phyloP scores from a whole-genome alignment of 2,797 vertebrate species.

The Tenualosa ilisha region DNA sequence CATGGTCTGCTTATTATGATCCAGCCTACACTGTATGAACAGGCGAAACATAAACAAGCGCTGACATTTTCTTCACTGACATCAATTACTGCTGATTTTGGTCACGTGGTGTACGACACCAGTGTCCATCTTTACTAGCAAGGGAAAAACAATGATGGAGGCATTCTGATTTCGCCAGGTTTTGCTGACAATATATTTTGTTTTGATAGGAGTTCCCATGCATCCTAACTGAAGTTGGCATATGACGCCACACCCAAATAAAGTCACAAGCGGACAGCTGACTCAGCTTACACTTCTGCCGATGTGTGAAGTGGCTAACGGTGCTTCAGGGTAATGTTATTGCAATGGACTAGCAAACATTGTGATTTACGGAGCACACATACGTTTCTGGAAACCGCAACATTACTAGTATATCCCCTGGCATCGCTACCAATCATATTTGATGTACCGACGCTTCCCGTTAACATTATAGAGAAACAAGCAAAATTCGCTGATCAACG shows the following conservation, averaged over 20 bases:
- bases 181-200: neutral
- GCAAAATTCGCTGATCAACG: neutral
- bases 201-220: neutral
- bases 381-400: neutral
- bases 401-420: no score
- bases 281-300: slow-evolving; percentile 3
- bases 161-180: neutral
- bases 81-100: neutral
- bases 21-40: neutral
- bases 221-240: neutral
- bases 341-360: neutral
- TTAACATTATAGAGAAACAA: neutral
- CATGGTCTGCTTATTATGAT: neutral
- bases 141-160: neutral
- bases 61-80: neutral
- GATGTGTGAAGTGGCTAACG: neutral
- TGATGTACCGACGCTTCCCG: neutral
- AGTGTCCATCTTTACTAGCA: neutral
- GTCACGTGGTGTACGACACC: neutral
- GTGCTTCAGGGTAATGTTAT: neutral
- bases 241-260: slow-evolving; percentile 24
- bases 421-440: neutral
- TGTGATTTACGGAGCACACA: neutral
- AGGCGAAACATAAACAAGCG: neutral
- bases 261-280: neutral